A percentile compares a stretch with the other conserved stretches of the same genome.
These are phyloP conservation scores for Cladopsammia gracilis DNA, from an alignment of 64 coral and sea anemone species.

Conservation along the genomic window DNA sequence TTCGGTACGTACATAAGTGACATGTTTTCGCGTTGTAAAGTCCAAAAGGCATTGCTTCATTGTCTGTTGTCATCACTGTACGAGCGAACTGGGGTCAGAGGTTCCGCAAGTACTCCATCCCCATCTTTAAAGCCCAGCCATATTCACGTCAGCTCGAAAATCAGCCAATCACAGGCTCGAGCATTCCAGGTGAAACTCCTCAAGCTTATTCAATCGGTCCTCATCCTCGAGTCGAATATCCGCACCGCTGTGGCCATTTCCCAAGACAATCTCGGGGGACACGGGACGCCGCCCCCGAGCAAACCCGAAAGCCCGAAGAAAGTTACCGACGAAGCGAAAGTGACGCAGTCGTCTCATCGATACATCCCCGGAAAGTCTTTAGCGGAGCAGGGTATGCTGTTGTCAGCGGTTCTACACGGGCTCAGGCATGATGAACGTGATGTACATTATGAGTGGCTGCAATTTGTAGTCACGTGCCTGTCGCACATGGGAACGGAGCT, in stretches of 20 bases:
- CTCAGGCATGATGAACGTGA: conserved; percentile 90
- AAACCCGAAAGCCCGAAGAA: conserved; percentile 47
- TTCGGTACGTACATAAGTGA: conserved; percentile 94
- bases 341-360: conserved; percentile 62
- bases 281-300: conserved; percentile 12
- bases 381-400: conserved; percentile 85
- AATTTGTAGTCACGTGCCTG: conserved; percentile 92
- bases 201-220: conserved; percentile 79
- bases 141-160: neutral
- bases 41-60: conserved; percentile 96
- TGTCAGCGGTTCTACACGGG: conserved; percentile 81
- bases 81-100: conserved; percentile 70
- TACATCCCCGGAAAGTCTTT: conserved; percentile 68
- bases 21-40: conserved; percentile 94
- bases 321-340: conserved; percentile 32
- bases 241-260: conserved; percentile 40
- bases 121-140: conserved; percentile 14
- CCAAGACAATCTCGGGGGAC: conserved; percentile 33
- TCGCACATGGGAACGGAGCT: conserved; percentile 87
- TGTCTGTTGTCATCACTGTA: conserved; percentile 85
- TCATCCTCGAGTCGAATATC: conserved; percentile 84
- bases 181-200: conserved; percentile 81
- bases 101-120: conserved; percentile 14
- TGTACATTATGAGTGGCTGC: conserved; percentile 87
- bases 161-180: conserved; percentile 53